A percentile compares a stretch with the other conserved stretches of the same genome.
These are phyloP conservation scores for Teleopsis dalmanni DNA, from an alignment of 1,140 invertebrate species.

Conservation along the genomic window DNA sequence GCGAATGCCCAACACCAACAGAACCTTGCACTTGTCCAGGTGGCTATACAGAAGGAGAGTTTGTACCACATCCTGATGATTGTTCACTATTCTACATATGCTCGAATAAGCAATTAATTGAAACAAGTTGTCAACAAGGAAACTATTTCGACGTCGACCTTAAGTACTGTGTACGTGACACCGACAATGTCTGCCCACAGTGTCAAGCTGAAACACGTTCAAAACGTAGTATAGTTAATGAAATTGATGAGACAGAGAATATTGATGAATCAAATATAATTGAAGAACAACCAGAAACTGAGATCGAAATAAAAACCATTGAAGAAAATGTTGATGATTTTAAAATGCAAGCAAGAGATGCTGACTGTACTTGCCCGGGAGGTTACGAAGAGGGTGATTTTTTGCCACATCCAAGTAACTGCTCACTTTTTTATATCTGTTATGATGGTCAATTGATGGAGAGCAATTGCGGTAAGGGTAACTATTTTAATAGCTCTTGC, in stretches of 20 bases:
- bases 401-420: slow-evolving; percentile 23
- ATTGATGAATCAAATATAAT: no score
- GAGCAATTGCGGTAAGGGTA: slow-evolving; percentile 27
- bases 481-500: slow-evolving; percentile 20
- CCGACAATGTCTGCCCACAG: neutral
- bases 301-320: no score
- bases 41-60: slow-evolving; percentile 8
- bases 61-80: slow-evolving; percentile 8
- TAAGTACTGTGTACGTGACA: slow-evolving; percentile 5
- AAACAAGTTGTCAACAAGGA: slow-evolving; percentile 2
- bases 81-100: slow-evolving; percentile 13
- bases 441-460: slow-evolving; percentile 16
- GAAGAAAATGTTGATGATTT: no score
- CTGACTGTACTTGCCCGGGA: slow-evolving; percentile 11
- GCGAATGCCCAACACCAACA: neutral
- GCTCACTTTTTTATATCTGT: slow-evolving; percentile 29
- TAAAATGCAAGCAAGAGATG: neutral
- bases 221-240: no score
- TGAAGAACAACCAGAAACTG: no score
- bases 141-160: slow-evolving; percentile 4
- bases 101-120: neutral
- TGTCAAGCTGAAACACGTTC: no score
- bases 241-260: no score
- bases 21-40: slow-evolving; percentile 6
- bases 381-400: slow-evolving; percentile 20